Base-by-base conservation (phyloP, 2,113 vertebrate genomes). In the Festucalex cinctus region DNA sequence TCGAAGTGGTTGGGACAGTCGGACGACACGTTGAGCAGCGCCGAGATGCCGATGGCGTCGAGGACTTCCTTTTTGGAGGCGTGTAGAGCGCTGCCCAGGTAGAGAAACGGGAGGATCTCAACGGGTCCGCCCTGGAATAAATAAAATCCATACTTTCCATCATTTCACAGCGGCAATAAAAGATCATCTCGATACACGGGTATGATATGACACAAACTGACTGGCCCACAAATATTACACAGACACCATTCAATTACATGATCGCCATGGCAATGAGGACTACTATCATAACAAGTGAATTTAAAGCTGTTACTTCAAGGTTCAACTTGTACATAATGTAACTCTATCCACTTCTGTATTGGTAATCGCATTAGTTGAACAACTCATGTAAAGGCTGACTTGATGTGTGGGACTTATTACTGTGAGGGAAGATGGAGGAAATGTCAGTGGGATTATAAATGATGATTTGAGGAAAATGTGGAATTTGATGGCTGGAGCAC, bases 1-100 rank as follows among this genome's bases (percentile, higher is more conserved):
- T 99, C 97, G 0, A 99, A 99, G 84, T 99, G 97, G 88, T 99
- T 98, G 41, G 97, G 97, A 71, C 96, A 98, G 86, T 98, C 96
- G 0, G 97, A 94, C 0, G 97, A 99, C 76, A 99, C 97, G 0
- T 99, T 99, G 81, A 99, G 93, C 65, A 99, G 68, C 59, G 96
- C 97, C 0, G 97, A 97, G 91, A 99, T 99, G 1, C 97, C 97
- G 75, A 94, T 83, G 54, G 90, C 86, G 22, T 99, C 97, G 83
- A 99, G 78, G 87, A 98, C 94, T 72, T 99, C 97, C 65, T 95
- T 98, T 44, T 95, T 94, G 53, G 97, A 98, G 44, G 97, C 97
- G 14, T 99, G 97, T 28, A 97, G 94, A 24, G 97, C 97, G 26
- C 97, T 99, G 76, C 97, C 97, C 72, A 99, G 83, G 88, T 97